Conservation (phyloP, 2,113 vertebrate genomes). For the Ammodytes marinus region DNA sequence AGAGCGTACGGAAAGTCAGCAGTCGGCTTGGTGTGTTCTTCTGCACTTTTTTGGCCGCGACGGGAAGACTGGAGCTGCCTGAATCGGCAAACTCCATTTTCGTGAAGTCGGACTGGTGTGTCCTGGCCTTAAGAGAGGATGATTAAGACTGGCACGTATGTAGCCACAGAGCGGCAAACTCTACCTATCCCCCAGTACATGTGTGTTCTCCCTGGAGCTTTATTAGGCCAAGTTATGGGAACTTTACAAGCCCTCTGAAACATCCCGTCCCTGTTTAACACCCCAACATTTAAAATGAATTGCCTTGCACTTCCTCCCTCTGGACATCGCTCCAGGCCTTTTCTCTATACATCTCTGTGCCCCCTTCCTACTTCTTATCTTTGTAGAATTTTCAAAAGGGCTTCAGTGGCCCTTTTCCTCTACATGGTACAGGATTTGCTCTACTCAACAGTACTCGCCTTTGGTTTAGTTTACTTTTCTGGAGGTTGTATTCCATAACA, state of each 20-base stretch:
- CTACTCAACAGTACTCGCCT: no score
- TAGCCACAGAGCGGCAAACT: not conserved
- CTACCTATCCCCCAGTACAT: not conserved
- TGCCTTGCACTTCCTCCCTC: constrained; percentile 24
- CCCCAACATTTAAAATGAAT: constrained; percentile 15
- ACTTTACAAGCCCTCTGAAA: constrained; percentile 28
- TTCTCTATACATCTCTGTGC: constrained; percentile 11
- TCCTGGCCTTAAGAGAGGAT: not conserved
- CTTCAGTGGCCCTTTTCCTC: no score
- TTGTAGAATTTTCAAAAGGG: constrained; percentile 36
- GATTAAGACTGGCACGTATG: constrained; percentile 18
- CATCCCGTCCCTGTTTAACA: constrained; percentile 7
- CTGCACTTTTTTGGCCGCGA: no score
- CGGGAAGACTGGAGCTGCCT: no score
- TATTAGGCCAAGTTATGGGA: constrained; percentile 41
- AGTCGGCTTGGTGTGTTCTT: no score
- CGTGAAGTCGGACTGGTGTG: no score
- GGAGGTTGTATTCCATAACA: no score
- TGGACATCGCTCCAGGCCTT: constrained; percentile 7
- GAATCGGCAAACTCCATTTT: no score
- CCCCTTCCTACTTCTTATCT: constrained; percentile 25
- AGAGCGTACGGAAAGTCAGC: no score
- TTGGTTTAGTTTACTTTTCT: no score
- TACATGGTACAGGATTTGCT: no score
- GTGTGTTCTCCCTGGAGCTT: constrained; percentile 46